Conservation (phyloP, 1,140 invertebrate species). For the Drepana arcuata region DNA sequence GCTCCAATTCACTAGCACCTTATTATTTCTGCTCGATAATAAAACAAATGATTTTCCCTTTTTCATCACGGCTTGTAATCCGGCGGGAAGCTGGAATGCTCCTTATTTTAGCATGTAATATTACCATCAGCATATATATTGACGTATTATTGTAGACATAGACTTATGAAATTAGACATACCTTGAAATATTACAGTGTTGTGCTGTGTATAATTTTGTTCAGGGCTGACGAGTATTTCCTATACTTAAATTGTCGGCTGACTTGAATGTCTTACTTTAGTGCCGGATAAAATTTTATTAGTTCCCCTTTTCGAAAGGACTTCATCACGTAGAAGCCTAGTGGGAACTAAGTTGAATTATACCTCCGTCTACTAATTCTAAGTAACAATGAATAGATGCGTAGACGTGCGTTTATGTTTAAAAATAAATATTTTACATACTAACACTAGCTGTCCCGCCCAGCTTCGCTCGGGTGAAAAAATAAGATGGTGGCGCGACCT, state of each 20-base stretch:
- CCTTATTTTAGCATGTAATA: conserved; percentile 2
- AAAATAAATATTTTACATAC: no score
- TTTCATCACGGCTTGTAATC: conserved; percentile 18
- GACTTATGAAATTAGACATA: conserved; percentile 5
- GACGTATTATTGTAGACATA: neutral
- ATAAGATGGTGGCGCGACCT: no score
- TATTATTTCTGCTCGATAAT: conserved; percentile 19
- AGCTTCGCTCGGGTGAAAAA: no score
- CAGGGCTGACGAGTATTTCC: neutral
- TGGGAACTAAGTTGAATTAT: no score
- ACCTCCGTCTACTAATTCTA: no score
- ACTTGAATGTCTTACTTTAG: no score
- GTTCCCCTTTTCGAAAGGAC: no score
- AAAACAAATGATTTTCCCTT: conserved; percentile 22
- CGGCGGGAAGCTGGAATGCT: neutral
- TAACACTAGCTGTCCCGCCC: no score
- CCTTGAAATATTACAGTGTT: conserved; percentile 5
- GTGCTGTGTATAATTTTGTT: neutral
- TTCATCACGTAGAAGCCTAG: no score
- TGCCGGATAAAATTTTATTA: no score
- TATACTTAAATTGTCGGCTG: neutral
- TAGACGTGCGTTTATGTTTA: no score
- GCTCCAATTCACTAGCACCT: conserved; percentile 3
- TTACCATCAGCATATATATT: conserved; percentile 20
- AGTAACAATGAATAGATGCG: no score